phyloP scores from a whole-genome alignment of 1,140 invertebrate species.

The Radopholus similis region DNA sequence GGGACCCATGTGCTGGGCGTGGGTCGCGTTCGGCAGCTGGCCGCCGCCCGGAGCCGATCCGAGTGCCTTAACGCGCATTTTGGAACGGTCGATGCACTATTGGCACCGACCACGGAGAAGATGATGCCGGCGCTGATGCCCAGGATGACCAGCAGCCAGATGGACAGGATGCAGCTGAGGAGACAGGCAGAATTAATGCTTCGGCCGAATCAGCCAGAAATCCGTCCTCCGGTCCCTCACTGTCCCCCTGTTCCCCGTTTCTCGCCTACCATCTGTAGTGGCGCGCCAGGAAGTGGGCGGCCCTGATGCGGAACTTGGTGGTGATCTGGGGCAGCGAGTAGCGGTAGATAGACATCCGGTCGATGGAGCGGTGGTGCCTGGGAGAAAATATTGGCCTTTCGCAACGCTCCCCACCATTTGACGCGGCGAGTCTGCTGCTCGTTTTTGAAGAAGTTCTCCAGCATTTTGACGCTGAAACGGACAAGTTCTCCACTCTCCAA shows the following conservation, averaged over 20 bases:
- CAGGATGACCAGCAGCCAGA: slow-evolving; percentile 31
- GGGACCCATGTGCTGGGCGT: no score
- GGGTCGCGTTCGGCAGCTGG: no score
- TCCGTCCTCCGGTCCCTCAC: no score
- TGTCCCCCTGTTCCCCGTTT: no score
- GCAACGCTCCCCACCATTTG: slow-evolving; percentile 54
- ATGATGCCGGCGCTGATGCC: slow-evolving; percentile 29
- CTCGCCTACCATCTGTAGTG: slow-evolving; percentile 35
- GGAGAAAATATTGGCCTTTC: no score
- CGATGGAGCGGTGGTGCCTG: slow-evolving; percentile 46
- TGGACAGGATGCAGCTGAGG: slow-evolving; percentile 4
- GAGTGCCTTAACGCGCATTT: no score
- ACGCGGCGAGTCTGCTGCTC: slow-evolving; percentile 42
- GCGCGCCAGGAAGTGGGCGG: slow-evolving; percentile 31
- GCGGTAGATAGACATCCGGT: slow-evolving; percentile 41
- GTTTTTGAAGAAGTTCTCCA: slow-evolving; percentile 43
- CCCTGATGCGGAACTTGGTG: slow-evolving; percentile 35
- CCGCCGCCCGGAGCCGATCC: no score
- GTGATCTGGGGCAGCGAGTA: slow-evolving; percentile 35
- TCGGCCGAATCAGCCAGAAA: slow-evolving; percentile 3
- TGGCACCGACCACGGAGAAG: slow-evolving; percentile 15
- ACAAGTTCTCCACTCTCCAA: no score
- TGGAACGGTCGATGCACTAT: no score
- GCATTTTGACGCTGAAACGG: no score
- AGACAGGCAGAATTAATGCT: not conserved